Evolutionary conservation across 2,797 vertebrate species (phyloP).

Genomic region (Decapterus maruadsi): DNA sequence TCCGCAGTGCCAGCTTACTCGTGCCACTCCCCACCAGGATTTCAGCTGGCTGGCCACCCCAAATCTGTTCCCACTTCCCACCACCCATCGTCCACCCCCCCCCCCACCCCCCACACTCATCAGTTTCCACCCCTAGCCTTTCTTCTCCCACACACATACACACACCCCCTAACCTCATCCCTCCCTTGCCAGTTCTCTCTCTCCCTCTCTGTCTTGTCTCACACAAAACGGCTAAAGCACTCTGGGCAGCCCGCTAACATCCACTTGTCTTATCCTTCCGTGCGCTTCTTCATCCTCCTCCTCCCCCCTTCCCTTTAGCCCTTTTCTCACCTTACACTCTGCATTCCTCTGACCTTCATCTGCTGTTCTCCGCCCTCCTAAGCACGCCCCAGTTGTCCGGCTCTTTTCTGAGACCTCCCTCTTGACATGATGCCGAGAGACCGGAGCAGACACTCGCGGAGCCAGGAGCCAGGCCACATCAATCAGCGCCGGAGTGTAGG

Average conservation of each 20-base stretch:
- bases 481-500: slow-evolving; percentile 65
- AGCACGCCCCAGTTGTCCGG: slow-evolving; percentile 49
- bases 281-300: slow-evolving; percentile 38
- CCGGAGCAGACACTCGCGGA: slow-evolving; percentile 59
- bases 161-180: slow-evolving; percentile 46
- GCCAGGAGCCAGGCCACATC: slow-evolving; percentile 74
- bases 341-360: slow-evolving; percentile 63
- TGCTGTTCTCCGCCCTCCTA: slow-evolving; percentile 42
- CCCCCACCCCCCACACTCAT: slow-evolving; percentile 60
- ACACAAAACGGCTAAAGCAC: slow-evolving; percentile 29
- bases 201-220: slow-evolving; percentile 56
- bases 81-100: slow-evolving; percentile 48
- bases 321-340: slow-evolving; percentile 63
- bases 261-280: slow-evolving; percentile 49
- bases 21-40: slow-evolving; percentile 84
- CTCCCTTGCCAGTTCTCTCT: slow-evolving; percentile 53
- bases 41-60: slow-evolving; percentile 73
- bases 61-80: slow-evolving; percentile 74
- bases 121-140: slow-evolving; percentile 61
- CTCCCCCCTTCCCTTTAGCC: slow-evolving; percentile 58
- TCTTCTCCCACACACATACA: slow-evolving; percentile 24
- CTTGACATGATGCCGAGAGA: slow-evolving; percentile 70
- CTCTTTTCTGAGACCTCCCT: slow-evolving; percentile 54
- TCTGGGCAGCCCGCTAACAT: slow-evolving; percentile 51
- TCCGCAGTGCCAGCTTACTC: slow-evolving; percentile 87